phyloP scores from a whole-genome alignment of 2,113 vertebrate genomes.

The Nestor notabilis region DNA sequence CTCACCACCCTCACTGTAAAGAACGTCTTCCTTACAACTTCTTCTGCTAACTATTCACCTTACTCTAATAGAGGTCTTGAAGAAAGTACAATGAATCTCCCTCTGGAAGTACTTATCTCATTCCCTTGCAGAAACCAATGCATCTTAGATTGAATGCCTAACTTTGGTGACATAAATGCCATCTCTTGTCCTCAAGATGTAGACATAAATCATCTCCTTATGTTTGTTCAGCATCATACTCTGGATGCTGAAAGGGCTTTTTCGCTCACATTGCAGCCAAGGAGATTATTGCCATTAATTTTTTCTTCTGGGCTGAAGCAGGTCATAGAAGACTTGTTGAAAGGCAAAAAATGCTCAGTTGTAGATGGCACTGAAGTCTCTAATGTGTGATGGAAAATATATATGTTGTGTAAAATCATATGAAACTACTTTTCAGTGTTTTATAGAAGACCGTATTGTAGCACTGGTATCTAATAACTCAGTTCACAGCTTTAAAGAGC shows the following conservation, averaged over 20 bases:
- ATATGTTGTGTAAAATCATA: slow-evolving; percentile 11
- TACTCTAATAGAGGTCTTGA: not conserved
- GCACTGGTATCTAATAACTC: slow-evolving; percentile 42
- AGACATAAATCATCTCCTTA: not conserved
- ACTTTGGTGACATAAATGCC: not conserved
- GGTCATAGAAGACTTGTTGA: not conserved
- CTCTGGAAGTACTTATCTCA: not conserved
- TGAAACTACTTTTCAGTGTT: slow-evolving; percentile 22
- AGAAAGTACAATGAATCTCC: not conserved
- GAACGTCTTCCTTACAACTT: no score
- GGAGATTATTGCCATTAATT: not conserved
- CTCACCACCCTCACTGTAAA: no score
- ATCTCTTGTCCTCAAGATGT: not conserved
- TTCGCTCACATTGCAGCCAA: not conserved
- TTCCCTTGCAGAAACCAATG: not conserved
- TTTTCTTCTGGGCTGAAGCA: not conserved
- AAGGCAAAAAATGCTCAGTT: not conserved
- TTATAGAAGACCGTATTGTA: slow-evolving; percentile 20
- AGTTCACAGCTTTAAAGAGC: slow-evolving; percentile 29
- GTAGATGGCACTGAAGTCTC: not conserved
- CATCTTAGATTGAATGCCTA: not conserved
- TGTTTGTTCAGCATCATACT: not conserved
- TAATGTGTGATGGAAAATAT: not conserved
- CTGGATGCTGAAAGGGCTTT: not conserved
- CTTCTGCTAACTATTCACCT: not conserved